Evolutionary conservation across 1,140 invertebrate species (phyloP).

Genomic region (Euura lappo): DNA sequence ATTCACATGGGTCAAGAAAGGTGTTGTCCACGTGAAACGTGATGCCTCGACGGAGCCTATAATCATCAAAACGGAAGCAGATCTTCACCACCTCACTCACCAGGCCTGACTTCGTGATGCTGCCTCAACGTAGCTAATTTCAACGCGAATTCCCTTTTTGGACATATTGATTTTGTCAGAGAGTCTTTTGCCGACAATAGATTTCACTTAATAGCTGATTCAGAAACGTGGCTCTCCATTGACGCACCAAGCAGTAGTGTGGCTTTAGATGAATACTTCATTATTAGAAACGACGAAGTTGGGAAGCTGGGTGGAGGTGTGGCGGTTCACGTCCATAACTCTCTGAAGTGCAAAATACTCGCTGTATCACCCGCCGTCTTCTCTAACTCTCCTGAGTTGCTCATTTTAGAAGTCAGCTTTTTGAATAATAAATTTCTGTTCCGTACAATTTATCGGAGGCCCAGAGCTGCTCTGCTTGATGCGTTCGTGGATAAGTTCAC

Average conservation of each 20-base stretch:
- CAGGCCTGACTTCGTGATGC: too few species aligned
- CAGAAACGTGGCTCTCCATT: background rate
- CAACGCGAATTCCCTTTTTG: constrained; percentile 16
- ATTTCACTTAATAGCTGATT: background rate
- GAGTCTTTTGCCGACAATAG: background rate
- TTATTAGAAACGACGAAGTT: constrained; percentile 12
- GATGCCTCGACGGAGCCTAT: too few species aligned
- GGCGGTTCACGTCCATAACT: constrained; percentile 9
- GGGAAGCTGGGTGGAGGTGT: constrained; percentile 11
- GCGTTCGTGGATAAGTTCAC: background rate
- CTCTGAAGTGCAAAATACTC: background rate
- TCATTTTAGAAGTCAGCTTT: background rate
- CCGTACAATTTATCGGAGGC: background rate
- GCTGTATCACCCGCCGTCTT: background rate
- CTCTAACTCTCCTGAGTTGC: background rate
- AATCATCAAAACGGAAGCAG: too few species aligned
- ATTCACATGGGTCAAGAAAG: too few species aligned
- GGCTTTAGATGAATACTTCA: background rate
- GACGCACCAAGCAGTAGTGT: background rate
- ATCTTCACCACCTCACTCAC: too few species aligned
- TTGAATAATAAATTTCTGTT: background rate
- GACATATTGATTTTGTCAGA: constrained; percentile 14
- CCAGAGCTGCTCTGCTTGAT: background rate
- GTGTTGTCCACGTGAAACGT: too few species aligned
- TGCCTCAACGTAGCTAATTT: background rate